Conservation (phyloP, 2,797 vertebrate species). For the Myotis findleyi region DNA sequence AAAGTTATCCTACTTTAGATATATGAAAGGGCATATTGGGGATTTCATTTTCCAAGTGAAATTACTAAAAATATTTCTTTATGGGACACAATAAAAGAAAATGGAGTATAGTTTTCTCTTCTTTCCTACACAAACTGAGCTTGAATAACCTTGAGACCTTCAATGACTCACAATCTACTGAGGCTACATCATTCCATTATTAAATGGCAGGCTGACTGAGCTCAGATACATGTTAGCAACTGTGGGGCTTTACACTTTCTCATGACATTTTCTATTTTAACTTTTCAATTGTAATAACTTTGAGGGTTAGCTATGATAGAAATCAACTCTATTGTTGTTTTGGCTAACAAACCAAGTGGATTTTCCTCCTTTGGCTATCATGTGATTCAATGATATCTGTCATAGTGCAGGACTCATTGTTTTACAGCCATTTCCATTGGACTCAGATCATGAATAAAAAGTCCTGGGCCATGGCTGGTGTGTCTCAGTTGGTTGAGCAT, state of each 20-base stretch:
- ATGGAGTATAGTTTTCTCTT: not conserved
- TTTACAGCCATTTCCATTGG: not conserved
- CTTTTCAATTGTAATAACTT: conserved; percentile 42
- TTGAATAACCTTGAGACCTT: conserved; percentile 29
- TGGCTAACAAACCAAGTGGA: not conserved
- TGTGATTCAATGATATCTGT: not conserved
- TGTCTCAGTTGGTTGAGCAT: not conserved
- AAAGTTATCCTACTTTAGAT: not conserved
- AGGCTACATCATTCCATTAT: not conserved
- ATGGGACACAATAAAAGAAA: not conserved
- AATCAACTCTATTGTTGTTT: not conserved
- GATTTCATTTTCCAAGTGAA: not conserved
- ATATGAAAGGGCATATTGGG: not conserved
- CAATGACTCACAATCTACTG: not conserved
- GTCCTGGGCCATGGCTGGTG: not conserved
- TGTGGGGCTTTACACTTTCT: not conserved
- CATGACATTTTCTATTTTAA: not conserved
- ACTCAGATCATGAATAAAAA: conserved; percentile 1
- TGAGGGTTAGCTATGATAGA: not conserved
- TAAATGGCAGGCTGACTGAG: not conserved
- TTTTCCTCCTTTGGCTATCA: not conserved
- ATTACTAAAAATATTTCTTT: conserved; percentile 29
- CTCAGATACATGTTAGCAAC: conserved; percentile 10
- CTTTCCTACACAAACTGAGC: conserved; percentile 36
- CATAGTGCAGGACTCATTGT: not conserved